Evolutionary conservation across 2,113 vertebrate genomes (phyloP).

Genomic region (Motacilla alba): DNA sequence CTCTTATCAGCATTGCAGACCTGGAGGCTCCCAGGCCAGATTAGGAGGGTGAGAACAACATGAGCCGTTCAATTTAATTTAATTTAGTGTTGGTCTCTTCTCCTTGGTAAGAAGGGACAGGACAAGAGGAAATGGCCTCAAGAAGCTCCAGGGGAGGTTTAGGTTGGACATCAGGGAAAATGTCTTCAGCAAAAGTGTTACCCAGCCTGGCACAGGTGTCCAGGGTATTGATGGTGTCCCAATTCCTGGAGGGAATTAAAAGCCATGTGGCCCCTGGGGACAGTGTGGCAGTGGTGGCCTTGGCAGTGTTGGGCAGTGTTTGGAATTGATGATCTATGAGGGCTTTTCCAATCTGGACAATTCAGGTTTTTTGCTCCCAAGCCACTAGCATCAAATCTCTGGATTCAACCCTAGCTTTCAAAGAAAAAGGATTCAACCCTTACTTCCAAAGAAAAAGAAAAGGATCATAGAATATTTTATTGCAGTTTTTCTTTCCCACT

Average conservation of each 20-base stretch:
- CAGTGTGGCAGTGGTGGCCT: not conserved
- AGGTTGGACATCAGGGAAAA: not conserved
- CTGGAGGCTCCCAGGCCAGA: not conserved
- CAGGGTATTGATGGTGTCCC: not conserved
- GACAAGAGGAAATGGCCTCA: not conserved
- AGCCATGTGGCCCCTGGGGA: accelerated
- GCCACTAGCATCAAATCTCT: not conserved
- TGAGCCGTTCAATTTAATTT: not conserved
- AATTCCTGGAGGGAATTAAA: not conserved
- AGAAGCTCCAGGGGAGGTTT: not conserved
- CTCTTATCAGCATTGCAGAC: not conserved
- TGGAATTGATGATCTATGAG: not conserved
- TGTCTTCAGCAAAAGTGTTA: not conserved
- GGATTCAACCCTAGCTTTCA: not conserved
- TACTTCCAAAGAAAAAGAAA: not conserved
- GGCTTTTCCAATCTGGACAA: not conserved
- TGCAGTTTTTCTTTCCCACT: not conserved
- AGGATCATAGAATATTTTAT: not conserved
- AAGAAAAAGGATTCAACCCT: not conserved
- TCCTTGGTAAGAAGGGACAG: not conserved
- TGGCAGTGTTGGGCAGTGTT: not conserved
- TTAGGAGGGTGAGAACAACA: not conserved
- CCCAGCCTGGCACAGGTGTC: not conserved
- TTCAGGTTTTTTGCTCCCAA: not conserved
- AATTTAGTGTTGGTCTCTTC: accelerated